A percentile compares a stretch with the other conserved stretches of the same genome.
phyloP scores from a whole-genome alignment of 2,888 invertebrate genomes.

The Gisinianus flammeolus region DNA sequence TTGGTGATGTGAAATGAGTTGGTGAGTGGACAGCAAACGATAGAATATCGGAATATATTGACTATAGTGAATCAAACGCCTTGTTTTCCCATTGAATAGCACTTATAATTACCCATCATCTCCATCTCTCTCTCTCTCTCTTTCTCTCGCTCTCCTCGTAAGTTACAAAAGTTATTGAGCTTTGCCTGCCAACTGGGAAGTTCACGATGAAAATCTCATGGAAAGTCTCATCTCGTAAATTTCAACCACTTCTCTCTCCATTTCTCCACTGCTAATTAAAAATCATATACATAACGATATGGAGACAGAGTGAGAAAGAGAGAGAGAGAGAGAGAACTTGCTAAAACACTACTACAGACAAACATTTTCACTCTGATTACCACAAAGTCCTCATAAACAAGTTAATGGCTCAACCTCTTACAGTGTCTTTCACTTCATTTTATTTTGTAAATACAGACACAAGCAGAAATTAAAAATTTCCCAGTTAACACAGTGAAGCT shows the following conservation, averaged over 20 bases:
- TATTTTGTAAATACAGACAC: too few relatives aligned
- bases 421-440: too few relatives aligned
- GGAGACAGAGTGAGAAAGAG: not conserved
- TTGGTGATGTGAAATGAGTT: not conserved
- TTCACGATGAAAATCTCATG: conserved; percentile 1
- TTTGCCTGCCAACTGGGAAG: not conserved
- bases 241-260: not conserved
- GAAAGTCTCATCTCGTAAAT: not conserved
- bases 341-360: too few relatives aligned
- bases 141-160: not conserved
- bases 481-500: too few relatives aligned
- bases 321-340: not conserved
- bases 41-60: not conserved
- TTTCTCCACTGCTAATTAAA: not conserved
- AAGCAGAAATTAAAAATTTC: too few relatives aligned
- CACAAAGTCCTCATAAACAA: too few relatives aligned
- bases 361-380: too few relatives aligned
- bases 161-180: conserved; percentile 3
- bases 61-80: conserved; percentile 26
- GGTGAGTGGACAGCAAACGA: not conserved
- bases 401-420: too few relatives aligned
- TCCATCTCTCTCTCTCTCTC: too few relatives aligned
- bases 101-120: conserved; percentile 25
- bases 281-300: not conserved
- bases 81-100: conserved; percentile 26